Base-by-base conservation (phyloP, 2,797 vertebrate genomes). In the Bufotes viridis region DNA sequence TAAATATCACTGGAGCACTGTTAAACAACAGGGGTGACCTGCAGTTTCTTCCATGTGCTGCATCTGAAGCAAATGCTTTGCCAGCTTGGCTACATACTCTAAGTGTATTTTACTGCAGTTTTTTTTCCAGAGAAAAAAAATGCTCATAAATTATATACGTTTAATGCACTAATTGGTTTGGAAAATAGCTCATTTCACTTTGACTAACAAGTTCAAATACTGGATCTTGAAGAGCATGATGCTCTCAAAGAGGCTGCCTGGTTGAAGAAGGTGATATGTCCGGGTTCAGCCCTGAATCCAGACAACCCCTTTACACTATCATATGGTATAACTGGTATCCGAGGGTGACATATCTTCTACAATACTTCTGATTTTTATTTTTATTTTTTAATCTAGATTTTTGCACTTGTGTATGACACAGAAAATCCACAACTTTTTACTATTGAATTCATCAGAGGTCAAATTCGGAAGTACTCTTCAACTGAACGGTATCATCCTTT, bases 341-440 rank as follows among this genome's bases (percentile, higher is more conserved):
- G 13, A 72, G 29, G 29, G 18, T 42, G 15, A 18, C 4, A 20
- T 13, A 29, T 20, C 9, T 29, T 11, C 3, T 18, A 79, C 26
- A 58, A n/a, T 72, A 5, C 10, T 17, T 63, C 3, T 72, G 67
- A 6, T 88, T 51, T 74, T 1, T 2, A 1, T 34, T 34, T 34
- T 34, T 34, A 34, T 34, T 92, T 91, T 88, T 91, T 82, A 13
- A 0, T n/a, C 10, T 93, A 99, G 98, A 96, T 99, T 69, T 99
- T 99, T 95, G 97, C 98, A 74, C 96, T 99, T 92, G 96, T 99
- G 87, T 98, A 97, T 93, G 98, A 99, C 88, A 93, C 93, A 84
- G 98, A 99, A 93, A 99, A 99, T 92, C 98, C 98, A 88, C 98
- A 99, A 92, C 94, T 98, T 92, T 99, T 99, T 94, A 97, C 97